A percentile compares a stretch with the other conserved stretches of the same genome.
phyloP scores from a whole-genome alignment of 2,888 invertebrate species.

The Lobophora halterata region DNA sequence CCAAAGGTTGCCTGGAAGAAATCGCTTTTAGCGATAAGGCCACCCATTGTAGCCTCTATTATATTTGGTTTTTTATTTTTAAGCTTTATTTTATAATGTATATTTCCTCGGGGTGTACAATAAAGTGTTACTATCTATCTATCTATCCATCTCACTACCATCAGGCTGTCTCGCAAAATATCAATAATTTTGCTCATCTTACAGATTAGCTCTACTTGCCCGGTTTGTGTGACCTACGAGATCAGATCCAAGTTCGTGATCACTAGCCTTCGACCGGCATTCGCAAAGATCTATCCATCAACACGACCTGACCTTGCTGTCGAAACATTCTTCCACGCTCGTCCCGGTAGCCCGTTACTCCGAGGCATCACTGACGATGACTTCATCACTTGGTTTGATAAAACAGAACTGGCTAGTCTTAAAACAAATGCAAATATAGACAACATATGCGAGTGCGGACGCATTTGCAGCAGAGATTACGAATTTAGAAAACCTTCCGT shows the following conservation, averaged over 20 bases:
- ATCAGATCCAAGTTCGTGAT: slow-evolving; percentile 81
- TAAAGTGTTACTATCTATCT: no score
- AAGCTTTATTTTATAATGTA: no score
- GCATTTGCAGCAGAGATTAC: slow-evolving; percentile 70
- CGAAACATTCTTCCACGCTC: slow-evolving; percentile 83
- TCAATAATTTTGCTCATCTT: slow-evolving; percentile 25
- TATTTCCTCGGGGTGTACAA: no score
- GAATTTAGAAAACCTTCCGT: slow-evolving; percentile 57
- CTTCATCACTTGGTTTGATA: slow-evolving; percentile 84
- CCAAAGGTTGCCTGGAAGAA: no score
- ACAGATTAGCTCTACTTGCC: slow-evolving; percentile 81
- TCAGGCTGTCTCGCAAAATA: not conserved
- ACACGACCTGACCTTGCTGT: slow-evolving; percentile 82
- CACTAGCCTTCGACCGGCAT: slow-evolving; percentile 82
- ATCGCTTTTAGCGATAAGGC: no score
- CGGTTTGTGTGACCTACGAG: slow-evolving; percentile 83
- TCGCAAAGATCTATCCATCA: slow-evolving; percentile 83
- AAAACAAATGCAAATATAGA: slow-evolving; percentile 70
- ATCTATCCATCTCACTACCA: not conserved
- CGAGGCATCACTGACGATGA: slow-evolving; percentile 84
- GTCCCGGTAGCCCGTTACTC: slow-evolving; percentile 80
- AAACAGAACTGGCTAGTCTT: slow-evolving; percentile 74
- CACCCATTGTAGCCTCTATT: no score
- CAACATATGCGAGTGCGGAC: slow-evolving; percentile 78
- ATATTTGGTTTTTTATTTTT: no score